phyloP scores from a whole-genome alignment of 2,113 vertebrate genomes.

The Cyphomyrus plagiostoma region DNA sequence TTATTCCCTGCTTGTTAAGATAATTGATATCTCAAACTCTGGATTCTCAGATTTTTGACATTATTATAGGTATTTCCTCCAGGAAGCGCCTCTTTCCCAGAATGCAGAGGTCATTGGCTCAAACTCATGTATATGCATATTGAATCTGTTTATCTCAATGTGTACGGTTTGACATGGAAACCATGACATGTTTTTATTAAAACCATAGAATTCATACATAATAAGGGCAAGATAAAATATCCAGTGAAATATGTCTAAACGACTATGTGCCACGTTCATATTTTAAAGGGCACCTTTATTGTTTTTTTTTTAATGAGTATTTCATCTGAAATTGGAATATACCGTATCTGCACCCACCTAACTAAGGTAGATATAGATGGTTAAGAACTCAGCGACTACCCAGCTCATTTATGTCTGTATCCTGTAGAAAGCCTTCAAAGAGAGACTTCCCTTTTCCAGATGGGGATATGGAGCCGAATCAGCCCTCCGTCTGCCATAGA shows the following conservation, averaged over 20 bases:
- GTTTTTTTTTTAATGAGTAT: neutral
- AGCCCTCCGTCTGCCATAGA: neutral
- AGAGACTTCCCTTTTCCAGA: neutral
- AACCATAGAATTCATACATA: slow-evolving; percentile 4
- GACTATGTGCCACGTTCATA: neutral
- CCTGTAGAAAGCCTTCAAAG: neutral
- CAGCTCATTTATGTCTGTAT: neutral
- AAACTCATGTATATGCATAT: slow-evolving; percentile 49
- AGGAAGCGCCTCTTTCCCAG: slow-evolving; percentile 43
- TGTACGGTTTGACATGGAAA: slow-evolving; percentile 26
- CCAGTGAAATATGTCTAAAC: neutral
- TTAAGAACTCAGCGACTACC: neutral
- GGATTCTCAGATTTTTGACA: slow-evolving; percentile 32
- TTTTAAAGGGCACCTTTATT: slow-evolving; percentile 15
- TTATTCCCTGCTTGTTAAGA: slow-evolving; percentile 22
- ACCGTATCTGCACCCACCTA: neutral
- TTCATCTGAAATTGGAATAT: neutral
- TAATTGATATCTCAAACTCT: slow-evolving; percentile 26
- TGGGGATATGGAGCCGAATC: neutral
- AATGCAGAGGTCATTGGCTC: slow-evolving; percentile 42
- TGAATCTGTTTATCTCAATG: slow-evolving; percentile 26
- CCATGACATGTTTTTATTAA: slow-evolving; percentile 34
- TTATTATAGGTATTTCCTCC: slow-evolving; percentile 43
- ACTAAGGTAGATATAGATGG: neutral
- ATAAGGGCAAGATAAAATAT: neutral